phyloP scores from a whole-genome alignment of 2,113 vertebrate species.

The Rhineura floridana region DNA sequence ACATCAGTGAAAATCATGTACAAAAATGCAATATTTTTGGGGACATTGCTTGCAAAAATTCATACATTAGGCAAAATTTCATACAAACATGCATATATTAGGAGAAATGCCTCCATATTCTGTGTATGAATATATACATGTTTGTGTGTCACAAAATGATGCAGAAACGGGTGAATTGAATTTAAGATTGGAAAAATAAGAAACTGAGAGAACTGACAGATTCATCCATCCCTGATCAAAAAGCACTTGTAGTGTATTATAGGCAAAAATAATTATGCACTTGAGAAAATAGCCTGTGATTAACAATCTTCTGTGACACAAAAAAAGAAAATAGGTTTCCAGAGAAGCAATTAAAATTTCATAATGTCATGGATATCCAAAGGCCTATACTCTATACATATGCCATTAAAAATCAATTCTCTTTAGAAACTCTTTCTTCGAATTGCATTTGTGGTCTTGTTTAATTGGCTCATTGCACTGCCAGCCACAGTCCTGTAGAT shows the following conservation, averaged over 20 bases:
- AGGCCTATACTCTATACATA: slow-evolving; percentile 3
- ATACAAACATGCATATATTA: too few relatives aligned
- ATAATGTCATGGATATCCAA: slow-evolving; percentile 15
- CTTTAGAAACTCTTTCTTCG: not conserved
- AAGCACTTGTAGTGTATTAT: slow-evolving; percentile 48
- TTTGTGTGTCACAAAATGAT: too few relatives aligned
- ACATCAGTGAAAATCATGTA: too few relatives aligned
- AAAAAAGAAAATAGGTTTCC: slow-evolving; percentile 52
- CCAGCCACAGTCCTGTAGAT: not conserved
- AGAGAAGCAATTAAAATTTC: slow-evolving; percentile 63
- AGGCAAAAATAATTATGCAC: slow-evolving; percentile 65
- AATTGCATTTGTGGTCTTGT: not conserved
- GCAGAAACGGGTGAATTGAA: too few relatives aligned
- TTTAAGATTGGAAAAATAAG: too few relatives aligned
- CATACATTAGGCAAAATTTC: too few relatives aligned
- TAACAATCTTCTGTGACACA: slow-evolving; percentile 75
- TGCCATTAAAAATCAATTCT: not conserved
- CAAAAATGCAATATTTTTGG: too few relatives aligned
- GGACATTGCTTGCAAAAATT: too few relatives aligned
- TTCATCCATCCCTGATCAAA: too few relatives aligned
- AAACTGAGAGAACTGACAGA: too few relatives aligned
- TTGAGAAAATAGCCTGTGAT: slow-evolving; percentile 64
- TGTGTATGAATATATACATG: too few relatives aligned
- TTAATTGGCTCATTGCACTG: not conserved
- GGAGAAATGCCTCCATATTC: too few relatives aligned